These are phyloP conservation scores for Limnothrissa miodon DNA, from an alignment of 2,113 vertebrate species.

Conservation along the genomic window DNA sequence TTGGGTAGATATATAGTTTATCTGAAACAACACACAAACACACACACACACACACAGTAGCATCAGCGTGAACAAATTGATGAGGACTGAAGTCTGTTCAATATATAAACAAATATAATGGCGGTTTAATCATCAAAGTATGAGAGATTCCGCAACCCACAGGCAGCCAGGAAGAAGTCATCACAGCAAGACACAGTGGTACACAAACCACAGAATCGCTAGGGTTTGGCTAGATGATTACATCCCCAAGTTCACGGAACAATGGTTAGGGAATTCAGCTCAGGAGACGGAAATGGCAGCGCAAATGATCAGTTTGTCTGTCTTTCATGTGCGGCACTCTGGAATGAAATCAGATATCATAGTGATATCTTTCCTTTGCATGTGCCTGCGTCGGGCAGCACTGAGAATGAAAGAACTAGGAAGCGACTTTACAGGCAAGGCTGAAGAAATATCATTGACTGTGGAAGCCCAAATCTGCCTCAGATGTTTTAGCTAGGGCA, in stretches of 20 bases:
- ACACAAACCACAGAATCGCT: slow-evolving; percentile 48
- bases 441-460: background rate
- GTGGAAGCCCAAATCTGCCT: slow-evolving; percentile 21
- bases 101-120: slow-evolving; percentile 16
- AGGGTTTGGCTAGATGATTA: slow-evolving; percentile 55
- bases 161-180: slow-evolving; percentile 16
- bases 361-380: slow-evolving; percentile 47
- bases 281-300: slow-evolving; percentile 47
- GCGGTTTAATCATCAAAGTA: slow-evolving; percentile 10
- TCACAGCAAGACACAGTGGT: slow-evolving; percentile 21
- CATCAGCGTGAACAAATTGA: slow-evolving; percentile 24
- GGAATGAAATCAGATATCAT: slow-evolving; percentile 57
- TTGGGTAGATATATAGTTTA: background rate
- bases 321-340: slow-evolving; percentile 26
- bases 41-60: background rate
- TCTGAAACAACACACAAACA: background rate
- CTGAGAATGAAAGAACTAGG: slow-evolving; percentile 49
- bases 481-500: background rate
- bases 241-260: slow-evolving; percentile 55
- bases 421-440: slow-evolving; percentile 23
- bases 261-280: slow-evolving; percentile 53
- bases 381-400: slow-evolving; percentile 34
- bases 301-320: slow-evolving; percentile 48
- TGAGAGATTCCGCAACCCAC: slow-evolving; percentile 20
- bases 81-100: background rate